Evolutionary conservation across 2,113 vertebrate genomes (phyloP).

Genomic region (Sinocyclocheilus maitianheensis): DNA sequence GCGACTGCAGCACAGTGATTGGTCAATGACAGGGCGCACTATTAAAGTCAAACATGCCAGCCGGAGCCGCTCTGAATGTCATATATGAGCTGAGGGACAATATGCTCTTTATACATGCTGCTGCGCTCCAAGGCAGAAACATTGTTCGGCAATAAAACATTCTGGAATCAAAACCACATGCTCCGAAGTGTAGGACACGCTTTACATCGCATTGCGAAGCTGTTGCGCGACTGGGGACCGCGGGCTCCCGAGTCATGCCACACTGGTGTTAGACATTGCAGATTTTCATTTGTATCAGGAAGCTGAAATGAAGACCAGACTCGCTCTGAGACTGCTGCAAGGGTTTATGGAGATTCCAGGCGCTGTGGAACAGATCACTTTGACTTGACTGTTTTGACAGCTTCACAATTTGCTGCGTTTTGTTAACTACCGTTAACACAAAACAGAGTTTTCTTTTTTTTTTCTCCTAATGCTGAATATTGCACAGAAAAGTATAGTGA

Average conservation of each 20-base stretch:
- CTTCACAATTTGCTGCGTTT: constrained; percentile 48
- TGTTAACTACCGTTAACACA: constrained; percentile 27
- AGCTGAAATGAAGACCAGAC: constrained; percentile 71
- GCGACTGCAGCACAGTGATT: constrained; percentile 36
- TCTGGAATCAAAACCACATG: constrained; percentile 81
- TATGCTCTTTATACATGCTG: constrained; percentile 80
- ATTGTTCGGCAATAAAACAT: constrained; percentile 81
- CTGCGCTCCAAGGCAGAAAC: constrained; percentile 77
- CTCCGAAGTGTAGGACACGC: constrained; percentile 68
- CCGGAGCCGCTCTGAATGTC: constrained; percentile 54
- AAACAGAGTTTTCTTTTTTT: constrained; percentile 20
- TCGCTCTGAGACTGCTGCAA: constrained; percentile 50
- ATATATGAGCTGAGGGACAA: constrained; percentile 70
- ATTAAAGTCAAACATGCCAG: constrained; percentile 56
- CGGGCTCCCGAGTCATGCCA: constrained; percentile 63
- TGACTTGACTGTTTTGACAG: constrained; percentile 50
- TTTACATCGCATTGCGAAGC: constrained; percentile 67
- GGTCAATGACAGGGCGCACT: constrained; percentile 58
- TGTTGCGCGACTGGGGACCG: constrained; percentile 63
- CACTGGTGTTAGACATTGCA: constrained; percentile 63
- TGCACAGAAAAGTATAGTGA: not conserved
- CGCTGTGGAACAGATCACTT: constrained; percentile 53
- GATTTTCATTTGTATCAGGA: constrained; percentile 69
- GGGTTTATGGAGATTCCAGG: constrained; percentile 52
- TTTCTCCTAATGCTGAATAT: not conserved